phyloP scores from a whole-genome alignment of 2,888 invertebrate species.

The Pelosia muscerda region DNA sequence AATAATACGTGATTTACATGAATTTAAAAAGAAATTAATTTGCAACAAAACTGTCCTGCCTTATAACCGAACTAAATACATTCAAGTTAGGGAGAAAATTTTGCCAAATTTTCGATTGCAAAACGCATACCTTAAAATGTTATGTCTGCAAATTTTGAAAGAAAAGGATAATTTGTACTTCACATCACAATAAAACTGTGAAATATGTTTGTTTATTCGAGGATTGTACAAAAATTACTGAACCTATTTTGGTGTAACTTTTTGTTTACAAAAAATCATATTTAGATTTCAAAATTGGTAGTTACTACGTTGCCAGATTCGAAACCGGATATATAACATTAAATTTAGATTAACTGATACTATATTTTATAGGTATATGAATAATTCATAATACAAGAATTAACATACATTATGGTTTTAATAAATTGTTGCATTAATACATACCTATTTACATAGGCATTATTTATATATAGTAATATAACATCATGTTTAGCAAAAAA shows the following conservation, averaged over 20 bases:
- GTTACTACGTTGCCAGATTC: neutral
- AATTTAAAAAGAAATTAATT: too few relatives aligned
- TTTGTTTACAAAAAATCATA: neutral
- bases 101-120: neutral
- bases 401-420: neutral
- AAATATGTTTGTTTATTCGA: neutral
- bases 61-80: neutral
- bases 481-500: neutral
- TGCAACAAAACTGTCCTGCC: neutral
- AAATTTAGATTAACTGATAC: neutral
- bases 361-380: too few relatives aligned
- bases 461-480: neutral
- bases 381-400: neutral
- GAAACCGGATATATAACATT: neutral
- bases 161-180: neutral
- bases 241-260: neutral
- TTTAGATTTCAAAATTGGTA: neutral
- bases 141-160: neutral
- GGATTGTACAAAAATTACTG: neutral
- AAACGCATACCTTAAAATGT: neutral
- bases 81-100: neutral
- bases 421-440: neutral
- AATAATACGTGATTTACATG: too few relatives aligned
- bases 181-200: neutral
- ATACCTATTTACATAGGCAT: too few relatives aligned